Evolutionary conservation across 2,113 vertebrate genomes (phyloP).

Genomic region (Chamaetylas fuelleborni): DNA sequence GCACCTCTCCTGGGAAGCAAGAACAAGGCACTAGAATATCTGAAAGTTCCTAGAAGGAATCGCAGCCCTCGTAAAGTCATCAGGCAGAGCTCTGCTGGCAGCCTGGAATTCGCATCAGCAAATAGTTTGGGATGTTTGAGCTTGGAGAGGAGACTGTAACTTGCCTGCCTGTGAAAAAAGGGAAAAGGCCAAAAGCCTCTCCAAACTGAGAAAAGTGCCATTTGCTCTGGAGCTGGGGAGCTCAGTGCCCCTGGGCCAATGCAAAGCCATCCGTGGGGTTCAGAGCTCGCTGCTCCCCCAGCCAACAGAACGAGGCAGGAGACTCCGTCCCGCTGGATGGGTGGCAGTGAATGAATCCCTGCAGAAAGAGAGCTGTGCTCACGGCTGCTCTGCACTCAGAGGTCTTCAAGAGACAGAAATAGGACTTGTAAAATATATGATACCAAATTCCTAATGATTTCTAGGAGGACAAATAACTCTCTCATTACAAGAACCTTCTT

Average conservation of each 20-base stretch:
- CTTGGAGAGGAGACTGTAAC: not conserved
- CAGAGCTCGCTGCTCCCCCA: accelerated
- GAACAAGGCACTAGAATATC: not conserved
- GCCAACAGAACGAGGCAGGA: accelerated
- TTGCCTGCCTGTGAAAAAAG: not conserved
- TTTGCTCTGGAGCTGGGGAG: not conserved
- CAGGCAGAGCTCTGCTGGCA: not conserved
- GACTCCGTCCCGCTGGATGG: accelerated
- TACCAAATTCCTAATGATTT: not conserved
- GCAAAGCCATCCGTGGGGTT: not conserved
- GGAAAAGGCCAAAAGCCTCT: not conserved
- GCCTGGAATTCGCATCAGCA: not conserved
- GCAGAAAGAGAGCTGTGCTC: not conserved
- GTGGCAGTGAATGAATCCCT: accelerated
- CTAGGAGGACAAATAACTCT: not conserved
- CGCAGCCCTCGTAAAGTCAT: not conserved
- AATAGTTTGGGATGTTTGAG: not conserved
- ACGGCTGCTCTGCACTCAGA: not conserved
- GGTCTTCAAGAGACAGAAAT: not conserved
- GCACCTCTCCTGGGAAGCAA: not conserved
- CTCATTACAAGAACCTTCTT: not conserved
- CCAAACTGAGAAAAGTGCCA: accelerated
- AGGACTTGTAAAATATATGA: not conserved
- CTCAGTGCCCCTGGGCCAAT: too few species aligned
- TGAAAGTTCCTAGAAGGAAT: constrained; percentile 46